Percentiles rank a stretch among this genome's conserved stretches.
These are phyloP conservation scores for Drosophila ezoana DNA, from an alignment of 2,888 invertebrate species.

Conservation along the genomic window DNA sequence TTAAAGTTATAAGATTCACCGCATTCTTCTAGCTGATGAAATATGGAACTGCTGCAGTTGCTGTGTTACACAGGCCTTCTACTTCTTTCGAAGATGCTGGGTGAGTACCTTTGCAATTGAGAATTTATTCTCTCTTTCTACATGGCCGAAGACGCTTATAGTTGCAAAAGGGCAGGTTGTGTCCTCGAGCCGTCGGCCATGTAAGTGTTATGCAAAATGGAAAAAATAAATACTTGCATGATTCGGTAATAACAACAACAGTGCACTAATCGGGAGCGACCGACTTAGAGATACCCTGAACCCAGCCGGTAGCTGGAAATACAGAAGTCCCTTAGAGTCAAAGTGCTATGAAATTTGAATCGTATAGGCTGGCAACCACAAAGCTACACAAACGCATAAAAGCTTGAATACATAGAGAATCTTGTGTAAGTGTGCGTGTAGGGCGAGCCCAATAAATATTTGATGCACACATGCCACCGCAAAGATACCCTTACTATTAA, in stretches of 20 bases:
- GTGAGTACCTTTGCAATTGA: conserved; percentile 66
- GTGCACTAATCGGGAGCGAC: too few species aligned
- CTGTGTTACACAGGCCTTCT: conserved; percentile 81
- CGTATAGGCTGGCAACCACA: too few species aligned
- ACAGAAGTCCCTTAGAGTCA: too few species aligned
- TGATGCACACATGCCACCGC: too few species aligned
- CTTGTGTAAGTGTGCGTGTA: too few species aligned
- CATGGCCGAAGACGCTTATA: conserved; percentile 18
- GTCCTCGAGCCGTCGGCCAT: conserved; percentile 47
- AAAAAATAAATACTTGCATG: conserved; percentile 61
- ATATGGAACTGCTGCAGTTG: conserved; percentile 82
- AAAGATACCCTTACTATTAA: too few species aligned
- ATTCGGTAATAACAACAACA: conserved; percentile 46
- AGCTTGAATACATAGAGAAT: too few species aligned
- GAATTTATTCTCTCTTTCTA: conserved; percentile 1
- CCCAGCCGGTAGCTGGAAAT: too few species aligned
- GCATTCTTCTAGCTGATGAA: conserved; percentile 69
- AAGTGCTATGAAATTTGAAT: too few species aligned
- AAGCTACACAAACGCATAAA: too few species aligned
- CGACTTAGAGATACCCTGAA: too few species aligned
- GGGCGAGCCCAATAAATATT: too few species aligned
- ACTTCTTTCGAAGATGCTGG: conserved; percentile 82
- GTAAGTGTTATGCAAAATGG: conserved; percentile 71
- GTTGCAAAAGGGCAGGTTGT: conserved; percentile 6
- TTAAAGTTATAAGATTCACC: conserved; percentile 14